Percentiles rank a stretch among this genome's conserved stretches.
Conservation (phyloP, 1,140 invertebrate genomes). For the Heliconius eleuchia region DNA sequence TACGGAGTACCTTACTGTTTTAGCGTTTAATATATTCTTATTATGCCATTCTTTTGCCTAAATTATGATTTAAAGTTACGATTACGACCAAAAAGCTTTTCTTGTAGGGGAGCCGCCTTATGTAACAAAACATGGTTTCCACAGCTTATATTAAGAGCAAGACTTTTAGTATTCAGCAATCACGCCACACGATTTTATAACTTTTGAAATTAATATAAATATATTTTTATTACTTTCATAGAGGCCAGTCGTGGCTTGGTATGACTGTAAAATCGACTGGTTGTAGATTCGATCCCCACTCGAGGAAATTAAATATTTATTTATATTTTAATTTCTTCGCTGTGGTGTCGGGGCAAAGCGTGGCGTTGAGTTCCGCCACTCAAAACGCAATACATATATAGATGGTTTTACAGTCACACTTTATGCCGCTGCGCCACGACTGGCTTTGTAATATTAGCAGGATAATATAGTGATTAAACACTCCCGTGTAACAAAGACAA, state of each 20-base stretch:
- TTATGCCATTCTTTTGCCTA: conserved; percentile 54
- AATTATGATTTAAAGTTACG: conserved; percentile 63
- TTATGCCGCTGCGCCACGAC: no score
- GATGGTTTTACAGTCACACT: no score
- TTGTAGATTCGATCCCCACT: no score
- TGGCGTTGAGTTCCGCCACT: no score
- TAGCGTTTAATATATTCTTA: conserved; percentile 54
- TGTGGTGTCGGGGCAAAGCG: no score
- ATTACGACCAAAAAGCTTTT: conserved; percentile 33
- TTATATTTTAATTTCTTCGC: no score
- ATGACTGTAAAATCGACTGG: no score
- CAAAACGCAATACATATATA: no score
- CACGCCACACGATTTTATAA: background rate
- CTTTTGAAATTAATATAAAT: background rate
- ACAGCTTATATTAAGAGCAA: background rate
- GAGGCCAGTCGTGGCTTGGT: no score
- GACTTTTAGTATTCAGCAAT: background rate
- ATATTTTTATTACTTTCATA: background rate
- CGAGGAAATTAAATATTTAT: no score
- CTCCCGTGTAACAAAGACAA: background rate
- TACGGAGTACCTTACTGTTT: conserved; percentile 28
- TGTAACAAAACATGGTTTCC: background rate
- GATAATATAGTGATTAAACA: conserved; percentile 1
- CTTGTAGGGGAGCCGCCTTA: conserved; percentile 7
- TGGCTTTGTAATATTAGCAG: no score